Base-by-base conservation (phyloP, 2,113 vertebrate genomes). In the Paradoxurus hermaphroditus region DNA sequence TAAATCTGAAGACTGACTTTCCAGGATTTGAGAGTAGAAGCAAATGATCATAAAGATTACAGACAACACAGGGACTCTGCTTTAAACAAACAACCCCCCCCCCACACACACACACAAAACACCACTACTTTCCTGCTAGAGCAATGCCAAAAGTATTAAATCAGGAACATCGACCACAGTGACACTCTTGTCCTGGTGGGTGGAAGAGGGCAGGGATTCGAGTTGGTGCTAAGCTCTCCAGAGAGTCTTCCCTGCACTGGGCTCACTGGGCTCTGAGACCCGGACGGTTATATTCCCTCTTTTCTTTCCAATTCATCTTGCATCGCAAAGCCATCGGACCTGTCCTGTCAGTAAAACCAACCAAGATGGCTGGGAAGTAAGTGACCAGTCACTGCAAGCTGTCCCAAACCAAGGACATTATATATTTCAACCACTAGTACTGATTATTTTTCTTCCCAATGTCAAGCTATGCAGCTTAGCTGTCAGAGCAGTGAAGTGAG, bases 401-500 rank as follows among this genome's bases (percentile, higher is more conserved):
- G 97, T 75, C 70, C 46, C 62, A 77, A 67, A 90, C 53, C 36
- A 75, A 86, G 68, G 81, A 87, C 93, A 95, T 94, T 49, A 77
- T 51, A 12, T 87, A 91, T 92, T 97, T 92, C 89, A 72, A 70
- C 73, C 18, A 44, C 41, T 93, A 34, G 70, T n/a, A 53, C 56
- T 84, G 49, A 65, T 56, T 90, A 93, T 90, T 92, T 87, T 56
- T 73, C 65, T 75, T n/a, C 84, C 63, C 31, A 96, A 97, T 96
- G 95, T 53, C 95, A 98, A 87, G 75, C 75, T 90, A 25, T 56
- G 79, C 49, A 31, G 92, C 56, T 90, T 0, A 12, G 77, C 90
- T 96, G 95, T 98, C 96, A 97, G 92, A 79, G 75, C 94, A 79
- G 29, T 78, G 94, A 91, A 97, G 96, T 94, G 93, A 95, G 96